Base-by-base conservation (phyloP, 2,113 vertebrate genomes). In the Sigmodon hispidus region DNA sequence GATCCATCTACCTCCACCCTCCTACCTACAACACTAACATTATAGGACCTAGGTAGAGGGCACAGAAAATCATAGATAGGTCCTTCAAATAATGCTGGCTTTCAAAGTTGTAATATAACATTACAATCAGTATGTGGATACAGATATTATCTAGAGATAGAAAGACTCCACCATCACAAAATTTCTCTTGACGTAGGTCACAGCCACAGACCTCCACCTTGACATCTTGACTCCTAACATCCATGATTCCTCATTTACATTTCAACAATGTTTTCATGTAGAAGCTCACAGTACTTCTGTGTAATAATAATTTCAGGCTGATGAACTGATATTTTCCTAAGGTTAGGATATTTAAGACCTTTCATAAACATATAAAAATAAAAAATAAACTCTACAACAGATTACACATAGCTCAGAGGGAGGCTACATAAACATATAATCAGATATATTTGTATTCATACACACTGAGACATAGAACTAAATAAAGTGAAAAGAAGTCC, bases 261-360 rank as follows among this genome's bases (percentile, higher is more conserved):
- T 93, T 90, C 69, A 92, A 89, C 73, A 13, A 19, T 61, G 57
- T 93, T 95, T 93, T 89, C 12, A 7, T 70, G 29, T 19, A 65
- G 57, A 93, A 86, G n/a, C 31, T 87, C 31, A 29, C 61, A 40
- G 26, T 13, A 57, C 10, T 86, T 89, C 48, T 80, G 17, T 73
- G 26, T 19, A 70, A 81, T 26, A 89, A 55, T 63, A 26, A 43
- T 45, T 88, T 79, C 22, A 91, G 43, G 2, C 5, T 87, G 5
- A 12, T 26, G 34, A 40, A 36, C 45, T 84, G 34, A 34, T 77
- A 52, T 4, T 63, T 61, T 63, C 45, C n/a, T 65, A 43, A 63
- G 16, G 16, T 21, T 80, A 50, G 8, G 12, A 26, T 36, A 48
- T 34, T 26, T 76, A n/a, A 63, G 12, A 73, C 3, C 36, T 3